Conservation (phyloP, 2,888 invertebrate species). For the Coremacera marginata region DNA sequence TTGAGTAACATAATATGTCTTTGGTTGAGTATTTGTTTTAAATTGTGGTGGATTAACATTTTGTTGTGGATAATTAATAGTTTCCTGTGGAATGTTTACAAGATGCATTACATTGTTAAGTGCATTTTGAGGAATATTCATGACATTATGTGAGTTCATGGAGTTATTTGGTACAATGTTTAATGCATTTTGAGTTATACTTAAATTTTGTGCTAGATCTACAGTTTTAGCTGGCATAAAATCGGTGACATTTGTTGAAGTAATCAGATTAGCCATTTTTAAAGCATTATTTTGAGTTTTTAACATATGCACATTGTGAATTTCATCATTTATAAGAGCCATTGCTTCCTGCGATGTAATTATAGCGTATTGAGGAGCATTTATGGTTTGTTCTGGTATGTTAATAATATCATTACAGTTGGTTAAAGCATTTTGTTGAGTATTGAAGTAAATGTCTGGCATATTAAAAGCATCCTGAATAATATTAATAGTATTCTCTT, state of each 20-base stretch:
- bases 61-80: background rate
- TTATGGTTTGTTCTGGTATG: background rate
- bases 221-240: no score
- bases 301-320: no score
- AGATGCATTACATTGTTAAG: background rate
- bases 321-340: no score
- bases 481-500: no score
- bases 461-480: background rate
- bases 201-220: no score
- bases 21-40: no score
- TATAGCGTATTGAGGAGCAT: background rate
- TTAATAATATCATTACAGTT: background rate
- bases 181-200: background rate
- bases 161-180: background rate
- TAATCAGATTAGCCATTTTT: no score
- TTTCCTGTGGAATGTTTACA: background rate
- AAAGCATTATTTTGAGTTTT: no score
- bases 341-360: background rate
- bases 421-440: background rate
- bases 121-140: background rate
- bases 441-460: conserved; percentile 6
- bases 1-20: no score
- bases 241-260: no score
- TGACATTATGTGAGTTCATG: background rate
- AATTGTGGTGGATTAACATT: background rate